Base-by-base conservation (phyloP, 2,888 invertebrate species). In the Gymnosoma rotundatum region DNA sequence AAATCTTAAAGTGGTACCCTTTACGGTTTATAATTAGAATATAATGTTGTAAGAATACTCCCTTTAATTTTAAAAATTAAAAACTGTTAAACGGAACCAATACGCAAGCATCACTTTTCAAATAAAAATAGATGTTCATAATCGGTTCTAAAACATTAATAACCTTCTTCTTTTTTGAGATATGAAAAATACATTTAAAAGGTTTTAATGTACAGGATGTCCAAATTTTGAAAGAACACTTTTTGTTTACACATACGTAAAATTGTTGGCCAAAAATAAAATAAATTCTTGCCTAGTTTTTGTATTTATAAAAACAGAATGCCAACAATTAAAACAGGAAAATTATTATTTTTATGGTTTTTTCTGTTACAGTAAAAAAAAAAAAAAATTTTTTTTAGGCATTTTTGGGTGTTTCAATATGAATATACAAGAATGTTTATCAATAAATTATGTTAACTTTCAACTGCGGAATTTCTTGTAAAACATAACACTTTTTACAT, bases 361-460 rank as follows among this genome's bases (percentile, higher is more conserved):
- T 42, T 14, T 42, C 4, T 42, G 8, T 12, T 42, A 2, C 2
- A 14, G 42, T 42, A 42, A 42, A 42, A 42, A 12, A 25, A 4
- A 6, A 12, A 12, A 2, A 5, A 42, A 16, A 48, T 16, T 48
- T n/a, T 6, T n/a, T n/a, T 48, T 16, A 12, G 14, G 45, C 45
- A 16, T 48, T 48, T 48, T 14, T 12, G 5, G n/a, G 45, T 48
- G 45, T 48, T 48, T 6, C 16, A 16, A 16, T 48, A n/a, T 16
- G 2, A 48, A 16, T 16, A 6, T 48, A 48, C 45, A 72, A 60
- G 48, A 48, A 72, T 72, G 32, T 48, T 48, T 32, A 60, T 72
- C 45, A 60, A 72, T 72, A 72, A 72, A 72, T 72, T 50, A 58
- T 20, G 45, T 48, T 32, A 36, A 45, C 18, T 32, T 20, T 14